These are phyloP conservation scores for Cepphus grylle DNA, from an alignment of 2,113 vertebrate species.

Conservation along the genomic window DNA sequence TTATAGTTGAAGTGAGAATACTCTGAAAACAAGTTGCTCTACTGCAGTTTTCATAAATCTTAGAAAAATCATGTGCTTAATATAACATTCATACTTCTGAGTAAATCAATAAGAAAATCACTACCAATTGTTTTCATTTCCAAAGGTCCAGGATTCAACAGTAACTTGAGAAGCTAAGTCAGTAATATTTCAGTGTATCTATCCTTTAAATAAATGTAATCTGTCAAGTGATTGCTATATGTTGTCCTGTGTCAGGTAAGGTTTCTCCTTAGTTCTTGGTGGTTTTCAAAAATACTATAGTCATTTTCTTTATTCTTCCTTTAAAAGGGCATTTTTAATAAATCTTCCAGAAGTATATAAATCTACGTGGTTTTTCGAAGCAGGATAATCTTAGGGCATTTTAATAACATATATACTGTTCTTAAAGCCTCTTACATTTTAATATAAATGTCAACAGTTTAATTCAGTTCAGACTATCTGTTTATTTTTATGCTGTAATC, in stretches of 20 bases:
- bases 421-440: neutral
- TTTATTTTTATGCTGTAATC: neutral
- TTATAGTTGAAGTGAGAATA: neutral
- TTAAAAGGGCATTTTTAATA: conserved; percentile 1
- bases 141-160: neutral
- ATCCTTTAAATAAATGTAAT: neutral
- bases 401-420: neutral
- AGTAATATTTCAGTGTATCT: neutral
- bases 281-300: conserved; percentile 12
- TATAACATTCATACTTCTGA: neutral
- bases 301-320: neutral
- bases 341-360: neutral
- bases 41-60: neutral
- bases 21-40: neutral
- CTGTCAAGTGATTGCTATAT: neutral
- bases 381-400: neutral
- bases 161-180: conserved; percentile 8
- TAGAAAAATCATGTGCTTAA: neutral
- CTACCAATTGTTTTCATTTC: neutral
- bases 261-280: neutral
- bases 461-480: neutral
- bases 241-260: neutral
- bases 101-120: conserved; percentile 19
- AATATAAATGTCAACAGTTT: neutral
- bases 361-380: neutral